Evolutionary conservation across 2,797 vertebrate species (phyloP).

Genomic region (Pangasius mekongensis): DNA sequence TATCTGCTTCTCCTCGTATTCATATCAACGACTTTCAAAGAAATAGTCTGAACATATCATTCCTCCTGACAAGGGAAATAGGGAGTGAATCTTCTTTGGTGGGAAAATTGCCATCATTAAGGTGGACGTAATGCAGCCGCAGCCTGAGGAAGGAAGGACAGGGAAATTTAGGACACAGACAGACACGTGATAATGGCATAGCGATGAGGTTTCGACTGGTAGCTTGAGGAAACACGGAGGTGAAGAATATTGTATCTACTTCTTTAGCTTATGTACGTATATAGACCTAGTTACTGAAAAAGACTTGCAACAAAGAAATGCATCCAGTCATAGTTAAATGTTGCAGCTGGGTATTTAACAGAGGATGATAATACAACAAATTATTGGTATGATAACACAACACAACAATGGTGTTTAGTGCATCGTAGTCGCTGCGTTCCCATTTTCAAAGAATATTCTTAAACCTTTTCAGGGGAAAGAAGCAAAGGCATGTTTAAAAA

Average conservation of each 20-base stretch:
- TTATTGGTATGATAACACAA: background rate
- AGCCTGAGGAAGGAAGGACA: constrained; percentile 9
- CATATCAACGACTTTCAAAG: constrained; percentile 26
- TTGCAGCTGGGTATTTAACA: background rate
- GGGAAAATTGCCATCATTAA: constrained; percentile 59
- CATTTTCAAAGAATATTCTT: background rate
- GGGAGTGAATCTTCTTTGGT: constrained; percentile 54
- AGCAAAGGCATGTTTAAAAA: background rate
- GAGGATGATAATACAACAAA: background rate
- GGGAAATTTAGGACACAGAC: constrained; percentile 31
- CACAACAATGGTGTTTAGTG: background rate
- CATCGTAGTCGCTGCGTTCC: background rate
- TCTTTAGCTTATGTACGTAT: constrained; percentile 1
- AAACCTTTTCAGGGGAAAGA: background rate
- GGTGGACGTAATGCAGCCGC: constrained; percentile 39
- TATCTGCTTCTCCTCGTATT: constrained; percentile 30
- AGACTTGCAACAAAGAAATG: background rate
- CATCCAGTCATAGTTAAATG: background rate
- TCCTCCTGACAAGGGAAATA: constrained; percentile 54
- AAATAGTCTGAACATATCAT: constrained; percentile 50
- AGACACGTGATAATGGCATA: background rate
- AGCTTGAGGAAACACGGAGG: background rate
- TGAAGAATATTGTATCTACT: constrained; percentile 11
- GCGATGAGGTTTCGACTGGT: background rate
- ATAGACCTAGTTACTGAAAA: background rate